Conservation (phyloP, 2,113 vertebrate species). For the Cyanoramphus novaezelandiae region DNA sequence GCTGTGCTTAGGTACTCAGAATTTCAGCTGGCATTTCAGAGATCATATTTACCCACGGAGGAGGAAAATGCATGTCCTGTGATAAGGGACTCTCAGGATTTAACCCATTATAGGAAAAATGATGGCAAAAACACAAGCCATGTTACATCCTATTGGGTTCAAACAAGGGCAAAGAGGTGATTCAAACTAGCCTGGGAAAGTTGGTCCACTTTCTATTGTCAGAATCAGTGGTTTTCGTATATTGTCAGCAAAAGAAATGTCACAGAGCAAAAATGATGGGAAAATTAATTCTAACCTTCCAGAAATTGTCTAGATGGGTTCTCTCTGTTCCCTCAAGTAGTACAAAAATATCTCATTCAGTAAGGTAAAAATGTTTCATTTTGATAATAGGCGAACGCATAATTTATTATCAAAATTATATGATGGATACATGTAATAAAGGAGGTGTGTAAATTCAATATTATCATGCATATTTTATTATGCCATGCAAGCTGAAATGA, state of each 20-base stretch:
- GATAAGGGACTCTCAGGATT: background rate
- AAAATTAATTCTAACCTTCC: background rate
- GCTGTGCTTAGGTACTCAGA: background rate
- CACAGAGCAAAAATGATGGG: background rate
- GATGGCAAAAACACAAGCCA: background rate
- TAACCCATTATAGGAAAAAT: background rate
- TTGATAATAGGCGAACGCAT: background rate
- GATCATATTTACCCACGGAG: background rate
- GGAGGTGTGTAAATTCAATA: conserved; percentile 1
- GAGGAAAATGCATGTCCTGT: background rate
- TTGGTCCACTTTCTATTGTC: background rate
- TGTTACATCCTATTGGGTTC: background rate
- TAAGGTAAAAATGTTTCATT: background rate
- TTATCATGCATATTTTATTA: background rate
- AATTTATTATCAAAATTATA: conserved; percentile 28
- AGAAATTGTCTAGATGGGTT: background rate
- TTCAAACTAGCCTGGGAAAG: background rate
- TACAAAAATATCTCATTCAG: background rate
- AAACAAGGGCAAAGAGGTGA: background rate
- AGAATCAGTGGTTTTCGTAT: background rate
- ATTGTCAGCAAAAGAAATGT: background rate
- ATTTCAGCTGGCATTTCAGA: background rate
- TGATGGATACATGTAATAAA: background rate
- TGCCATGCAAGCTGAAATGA: background rate
- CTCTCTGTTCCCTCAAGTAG: background rate